phyloP scores from a whole-genome alignment of 2,888 invertebrate species.

The Drosophila koepferae region DNA sequence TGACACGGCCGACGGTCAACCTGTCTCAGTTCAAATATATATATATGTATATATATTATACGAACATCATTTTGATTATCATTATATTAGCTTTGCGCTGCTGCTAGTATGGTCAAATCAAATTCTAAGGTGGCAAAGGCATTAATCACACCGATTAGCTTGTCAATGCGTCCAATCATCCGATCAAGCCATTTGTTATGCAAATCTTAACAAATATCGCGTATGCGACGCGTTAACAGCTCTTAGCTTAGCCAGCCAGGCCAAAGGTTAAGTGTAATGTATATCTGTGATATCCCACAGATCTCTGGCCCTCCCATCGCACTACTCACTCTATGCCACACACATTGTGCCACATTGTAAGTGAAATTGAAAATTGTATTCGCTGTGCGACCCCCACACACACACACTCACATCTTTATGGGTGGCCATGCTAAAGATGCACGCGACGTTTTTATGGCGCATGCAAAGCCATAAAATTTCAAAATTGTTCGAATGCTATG shows the following conservation, averaged over 20 bases:
- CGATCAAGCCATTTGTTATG: slow-evolving; percentile 41
- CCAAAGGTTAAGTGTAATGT: slow-evolving; percentile 18
- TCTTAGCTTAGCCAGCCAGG: slow-evolving; percentile 13
- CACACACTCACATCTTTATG: slow-evolving; percentile 5
- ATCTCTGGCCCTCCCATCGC: not conserved
- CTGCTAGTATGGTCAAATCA: slow-evolving; percentile 26
- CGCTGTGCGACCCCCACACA: not conserved
- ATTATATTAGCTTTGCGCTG: slow-evolving; percentile 16
- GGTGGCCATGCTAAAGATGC: slow-evolving; percentile 50
- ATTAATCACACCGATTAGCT: slow-evolving; percentile 58
- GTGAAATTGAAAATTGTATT: slow-evolving; percentile 20
- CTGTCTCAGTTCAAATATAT: slow-evolving; percentile 40
- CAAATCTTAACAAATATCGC: slow-evolving; percentile 41
- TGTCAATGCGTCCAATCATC: slow-evolving; percentile 35
- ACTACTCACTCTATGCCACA: slow-evolving; percentile 38
- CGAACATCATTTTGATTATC: slow-evolving; percentile 46
- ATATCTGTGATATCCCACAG: not conserved
- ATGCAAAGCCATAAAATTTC: slow-evolving; percentile 57
- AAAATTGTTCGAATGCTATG: slow-evolving; percentile 34
- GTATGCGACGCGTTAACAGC: slow-evolving; percentile 45
- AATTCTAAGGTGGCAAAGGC: slow-evolving; percentile 32
- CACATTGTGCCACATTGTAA: slow-evolving; percentile 58
- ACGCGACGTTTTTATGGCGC: slow-evolving; percentile 62
- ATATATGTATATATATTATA: not conserved
- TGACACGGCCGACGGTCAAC: slow-evolving; percentile 70